phyloP scores from a whole-genome alignment of 2,797 vertebrate species.

The Danio albolineatus region DNA sequence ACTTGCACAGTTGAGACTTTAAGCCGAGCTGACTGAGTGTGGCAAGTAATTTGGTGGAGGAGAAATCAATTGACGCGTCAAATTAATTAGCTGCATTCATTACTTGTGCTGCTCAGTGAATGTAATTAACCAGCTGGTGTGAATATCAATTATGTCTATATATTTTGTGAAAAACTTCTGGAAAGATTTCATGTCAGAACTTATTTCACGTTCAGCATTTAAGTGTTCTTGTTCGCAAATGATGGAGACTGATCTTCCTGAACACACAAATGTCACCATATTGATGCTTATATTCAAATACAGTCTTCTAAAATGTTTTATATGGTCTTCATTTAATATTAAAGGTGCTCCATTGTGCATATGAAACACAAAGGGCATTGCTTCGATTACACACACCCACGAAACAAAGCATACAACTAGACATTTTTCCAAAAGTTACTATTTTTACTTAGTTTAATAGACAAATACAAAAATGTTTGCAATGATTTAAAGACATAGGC shows the following conservation, averaged over 20 bases:
- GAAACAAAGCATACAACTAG: background rate
- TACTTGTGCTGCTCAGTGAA: slow-evolving; percentile 35
- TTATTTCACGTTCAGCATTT: background rate
- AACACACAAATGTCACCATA: background rate
- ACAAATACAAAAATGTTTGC: too few relatives aligned
- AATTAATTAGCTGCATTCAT: slow-evolving; percentile 49
- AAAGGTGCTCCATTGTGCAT: background rate
- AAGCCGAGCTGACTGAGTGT: slow-evolving; percentile 8
- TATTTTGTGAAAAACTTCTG: slow-evolving; percentile 19
- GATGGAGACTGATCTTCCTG: background rate
- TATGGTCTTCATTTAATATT: background rate
- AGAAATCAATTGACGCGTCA: slow-evolving; percentile 46
- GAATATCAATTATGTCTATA: slow-evolving; percentile 30
- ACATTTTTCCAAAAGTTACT: background rate
- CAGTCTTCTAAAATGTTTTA: background rate
- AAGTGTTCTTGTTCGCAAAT: background rate
- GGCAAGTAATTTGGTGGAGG: slow-evolving; percentile 26
- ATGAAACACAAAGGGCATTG: background rate
- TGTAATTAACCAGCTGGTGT: slow-evolving; percentile 44
- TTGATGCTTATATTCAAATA: background rate
- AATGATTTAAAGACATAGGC: too few relatives aligned
- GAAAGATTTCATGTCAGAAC: slow-evolving; percentile 12
- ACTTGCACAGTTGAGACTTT: slow-evolving; percentile 23
- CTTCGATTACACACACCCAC: background rate
- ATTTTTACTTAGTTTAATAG: too few relatives aligned